Conservation (phyloP, 2,888 invertebrate species). For the Prosapia bicincta region DNA sequence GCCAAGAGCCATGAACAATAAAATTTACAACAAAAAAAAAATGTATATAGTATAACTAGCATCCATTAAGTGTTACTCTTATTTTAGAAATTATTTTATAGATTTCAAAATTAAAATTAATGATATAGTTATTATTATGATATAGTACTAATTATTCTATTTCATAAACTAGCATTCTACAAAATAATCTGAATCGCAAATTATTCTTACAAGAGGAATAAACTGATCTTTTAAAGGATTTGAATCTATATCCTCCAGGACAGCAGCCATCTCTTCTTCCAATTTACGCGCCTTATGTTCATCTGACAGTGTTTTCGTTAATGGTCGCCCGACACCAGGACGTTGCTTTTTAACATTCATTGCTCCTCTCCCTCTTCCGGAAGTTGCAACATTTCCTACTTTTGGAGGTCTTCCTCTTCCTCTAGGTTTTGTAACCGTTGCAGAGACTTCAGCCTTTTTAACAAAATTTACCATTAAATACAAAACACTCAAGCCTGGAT, state of each 20-base stretch:
- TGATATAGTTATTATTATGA: no score
- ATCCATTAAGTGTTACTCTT: no score
- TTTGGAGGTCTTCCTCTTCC: background rate
- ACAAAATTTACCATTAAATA: no score
- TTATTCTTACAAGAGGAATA: background rate
- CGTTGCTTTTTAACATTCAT: conserved; percentile 10
- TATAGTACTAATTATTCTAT: no score
- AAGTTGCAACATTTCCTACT: conserved; percentile 7
- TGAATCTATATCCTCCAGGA: conserved; percentile 45
- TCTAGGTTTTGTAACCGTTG: background rate
- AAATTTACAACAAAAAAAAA: no score
- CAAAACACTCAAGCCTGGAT: no score
- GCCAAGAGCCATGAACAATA: no score
- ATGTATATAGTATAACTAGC: no score
- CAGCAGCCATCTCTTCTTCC: conserved; percentile 48
- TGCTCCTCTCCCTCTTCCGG: conserved; percentile 20
- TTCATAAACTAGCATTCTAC: no score
- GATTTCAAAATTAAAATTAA: no score
- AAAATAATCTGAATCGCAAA: no score
- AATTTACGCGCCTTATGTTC: conserved; percentile 44
- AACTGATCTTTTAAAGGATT: conserved; percentile 10
- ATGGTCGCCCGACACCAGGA: background rate
- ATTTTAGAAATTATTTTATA: no score
- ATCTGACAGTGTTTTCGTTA: background rate
- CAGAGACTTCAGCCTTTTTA: background rate